phyloP scores from a whole-genome alignment of 2,888 invertebrate species.

The Plebejus melissa region DNA sequence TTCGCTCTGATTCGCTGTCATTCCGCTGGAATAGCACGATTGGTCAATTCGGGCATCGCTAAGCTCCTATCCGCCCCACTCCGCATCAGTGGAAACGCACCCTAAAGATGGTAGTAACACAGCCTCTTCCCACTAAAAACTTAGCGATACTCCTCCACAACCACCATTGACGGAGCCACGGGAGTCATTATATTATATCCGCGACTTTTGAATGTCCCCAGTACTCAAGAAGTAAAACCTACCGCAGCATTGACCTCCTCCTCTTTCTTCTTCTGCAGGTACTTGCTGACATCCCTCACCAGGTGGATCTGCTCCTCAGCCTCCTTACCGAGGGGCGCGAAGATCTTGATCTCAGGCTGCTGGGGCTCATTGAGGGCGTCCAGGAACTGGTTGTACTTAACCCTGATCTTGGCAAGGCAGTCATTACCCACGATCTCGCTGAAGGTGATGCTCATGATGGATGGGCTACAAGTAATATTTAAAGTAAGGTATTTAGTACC shows the following conservation, averaged over 20 bases:
- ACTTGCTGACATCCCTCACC: slow-evolving; percentile 15
- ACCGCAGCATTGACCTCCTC: slow-evolving; percentile 2
- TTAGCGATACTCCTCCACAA: no score
- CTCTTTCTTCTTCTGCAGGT: slow-evolving; percentile 14
- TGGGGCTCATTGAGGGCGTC: background rate
- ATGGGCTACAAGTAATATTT: background rate
- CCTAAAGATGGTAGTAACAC: no score
- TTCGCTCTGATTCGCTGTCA: no score
- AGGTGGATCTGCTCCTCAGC: background rate
- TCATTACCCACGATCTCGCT: background rate
- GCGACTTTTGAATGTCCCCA: no score
- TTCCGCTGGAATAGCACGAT: no score
- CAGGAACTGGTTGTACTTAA: slow-evolving; percentile 6
- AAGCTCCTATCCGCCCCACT: no score
- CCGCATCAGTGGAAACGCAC: no score
- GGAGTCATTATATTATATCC: no score
- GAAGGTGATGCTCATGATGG: background rate
- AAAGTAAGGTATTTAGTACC: background rate
- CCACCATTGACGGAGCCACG: no score
- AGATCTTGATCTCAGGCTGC: background rate
- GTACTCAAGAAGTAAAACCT: background rate
- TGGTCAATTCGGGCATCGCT: no score
- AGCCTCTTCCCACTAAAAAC: no score
- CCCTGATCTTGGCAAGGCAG: background rate
- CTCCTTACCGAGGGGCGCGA: background rate